Evolutionary conservation across 2,888 invertebrate genomes (phyloP), one percentile per base, ranked within the genome.

Genomic region (Cephus runcator): DNA sequence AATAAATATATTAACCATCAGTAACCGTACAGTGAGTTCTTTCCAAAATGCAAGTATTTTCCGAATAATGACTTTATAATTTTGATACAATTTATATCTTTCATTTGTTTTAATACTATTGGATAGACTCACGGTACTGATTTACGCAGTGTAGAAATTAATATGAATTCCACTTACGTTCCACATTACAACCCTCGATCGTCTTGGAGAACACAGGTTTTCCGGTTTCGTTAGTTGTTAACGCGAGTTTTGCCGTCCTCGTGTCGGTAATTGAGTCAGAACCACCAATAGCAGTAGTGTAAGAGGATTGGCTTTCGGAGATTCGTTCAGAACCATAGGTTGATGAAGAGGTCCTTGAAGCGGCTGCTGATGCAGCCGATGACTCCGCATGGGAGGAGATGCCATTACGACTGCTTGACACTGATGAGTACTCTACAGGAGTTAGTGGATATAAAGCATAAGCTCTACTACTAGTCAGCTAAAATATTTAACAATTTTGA

Each of bases 121-220:
- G 23, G 23, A 40, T 40, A 40, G 23, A 40, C 40, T 40, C 23
- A 23, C 40, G 40, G 40, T 40, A 40, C 40, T 23, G 9, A 40
- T 40, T 40, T 40, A 23, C 4, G 6, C 6, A 40, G 6, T 40
- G 36, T 40, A 40, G 23, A 3, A 34, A 69, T 35, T n/a, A 69
- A 69, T 15, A 35, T 30, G 69, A 40, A 11, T 76, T 69, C 73
- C 88, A 95, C 96, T 96, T 93, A 97, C 96, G 95, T 94, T 96
- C 96, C 84, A 96, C 94, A 88, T 94, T 95, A 83, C 94, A 94
- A 86, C 96, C 96, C 90, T 95, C 95, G 79, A 97, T 93, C 73
- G 96, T 95, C 91, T 95, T 95, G 35, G 93, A 93, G 88, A 97
- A 96, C 77, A 94, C 92, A 1, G 97, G 97, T 85, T 93, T 95